Percentiles rank a stretch among this genome's conserved stretches.
These are phyloP conservation scores for Formica exsecta DNA, from an alignment of 1,140 invertebrate species.

Conservation along the genomic window DNA sequence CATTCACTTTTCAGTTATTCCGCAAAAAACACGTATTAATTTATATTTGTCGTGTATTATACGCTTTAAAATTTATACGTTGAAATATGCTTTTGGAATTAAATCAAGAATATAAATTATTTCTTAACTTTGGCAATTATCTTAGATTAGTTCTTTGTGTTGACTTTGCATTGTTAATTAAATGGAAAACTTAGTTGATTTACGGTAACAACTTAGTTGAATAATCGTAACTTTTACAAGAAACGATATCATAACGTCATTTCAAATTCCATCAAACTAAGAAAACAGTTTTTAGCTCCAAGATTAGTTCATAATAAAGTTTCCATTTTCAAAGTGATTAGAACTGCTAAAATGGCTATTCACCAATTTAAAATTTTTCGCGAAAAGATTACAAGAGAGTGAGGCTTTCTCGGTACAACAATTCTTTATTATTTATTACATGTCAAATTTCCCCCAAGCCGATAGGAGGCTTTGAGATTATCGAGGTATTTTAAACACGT, in stretches of 20 bases:
- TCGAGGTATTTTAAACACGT: neutral
- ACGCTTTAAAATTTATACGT: neutral
- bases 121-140: neutral
- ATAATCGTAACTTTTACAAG: slow-evolving; percentile 23
- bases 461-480: neutral
- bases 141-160: neutral
- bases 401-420: neutral
- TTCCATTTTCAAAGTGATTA: neutral
- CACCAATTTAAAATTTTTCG: neutral
- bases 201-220: slow-evolving; percentile 15
- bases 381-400: neutral
- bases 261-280: slow-evolving; percentile 27
- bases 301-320: slow-evolving; percentile 10
- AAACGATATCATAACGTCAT: slow-evolving; percentile 26
- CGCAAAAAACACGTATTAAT: neutral
- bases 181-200: slow-evolving; percentile 6
- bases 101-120: neutral
- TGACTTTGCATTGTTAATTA: slow-evolving; percentile 18
- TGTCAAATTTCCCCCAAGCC: neutral
- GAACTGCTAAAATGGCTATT: neutral
- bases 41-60: neutral
- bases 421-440: neutral
- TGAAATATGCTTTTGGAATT: neutral
- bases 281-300: neutral
- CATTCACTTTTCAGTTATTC: neutral